Conservation (phyloP, 2,113 vertebrate species). For the Xiphophorus maculatus region DNA sequence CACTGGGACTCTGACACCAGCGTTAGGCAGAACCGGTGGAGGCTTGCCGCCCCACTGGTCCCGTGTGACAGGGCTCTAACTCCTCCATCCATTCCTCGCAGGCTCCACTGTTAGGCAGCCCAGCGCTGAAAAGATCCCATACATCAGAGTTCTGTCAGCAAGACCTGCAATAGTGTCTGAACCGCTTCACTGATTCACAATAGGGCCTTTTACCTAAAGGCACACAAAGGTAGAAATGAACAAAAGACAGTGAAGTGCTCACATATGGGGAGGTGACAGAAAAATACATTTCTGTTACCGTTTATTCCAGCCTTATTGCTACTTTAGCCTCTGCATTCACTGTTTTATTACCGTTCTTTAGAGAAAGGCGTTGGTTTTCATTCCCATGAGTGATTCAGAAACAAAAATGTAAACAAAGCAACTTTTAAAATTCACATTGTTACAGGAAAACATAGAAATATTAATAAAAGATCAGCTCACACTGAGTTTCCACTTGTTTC, state of each 20-base stretch:
- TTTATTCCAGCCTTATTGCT: conserved; percentile 4
- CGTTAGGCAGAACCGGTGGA: conserved; percentile 64
- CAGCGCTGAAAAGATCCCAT: conserved; percentile 53
- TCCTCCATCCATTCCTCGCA: conserved; percentile 54
- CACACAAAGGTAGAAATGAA: conserved; percentile 22
- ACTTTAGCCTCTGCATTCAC: not conserved
- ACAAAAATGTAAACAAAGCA: not conserved
- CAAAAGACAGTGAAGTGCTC: conserved; percentile 4
- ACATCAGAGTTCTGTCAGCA: conserved; percentile 71
- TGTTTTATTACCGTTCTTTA: conserved; percentile 3
- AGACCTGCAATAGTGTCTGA: conserved; percentile 40
- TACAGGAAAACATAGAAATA: not conserved
- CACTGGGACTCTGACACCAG: conserved; percentile 56
- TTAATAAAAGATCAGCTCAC: too few species aligned
- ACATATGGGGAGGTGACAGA: conserved; percentile 2
- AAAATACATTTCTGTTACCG: not conserved
- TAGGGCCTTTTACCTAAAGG: conserved; percentile 56
- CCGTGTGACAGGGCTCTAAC: conserved; percentile 71
- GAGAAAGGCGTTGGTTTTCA: not conserved
- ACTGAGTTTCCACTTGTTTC: too few species aligned
- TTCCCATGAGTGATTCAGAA: not conserved
- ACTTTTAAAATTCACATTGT: not conserved
- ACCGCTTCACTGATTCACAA: conserved; percentile 68
- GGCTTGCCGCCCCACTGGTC: conserved; percentile 56
- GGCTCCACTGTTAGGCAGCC: conserved; percentile 42